Evolutionary conservation across 2,888 invertebrate genomes (phyloP).

Genomic region (Tiliacea aurago): DNA sequence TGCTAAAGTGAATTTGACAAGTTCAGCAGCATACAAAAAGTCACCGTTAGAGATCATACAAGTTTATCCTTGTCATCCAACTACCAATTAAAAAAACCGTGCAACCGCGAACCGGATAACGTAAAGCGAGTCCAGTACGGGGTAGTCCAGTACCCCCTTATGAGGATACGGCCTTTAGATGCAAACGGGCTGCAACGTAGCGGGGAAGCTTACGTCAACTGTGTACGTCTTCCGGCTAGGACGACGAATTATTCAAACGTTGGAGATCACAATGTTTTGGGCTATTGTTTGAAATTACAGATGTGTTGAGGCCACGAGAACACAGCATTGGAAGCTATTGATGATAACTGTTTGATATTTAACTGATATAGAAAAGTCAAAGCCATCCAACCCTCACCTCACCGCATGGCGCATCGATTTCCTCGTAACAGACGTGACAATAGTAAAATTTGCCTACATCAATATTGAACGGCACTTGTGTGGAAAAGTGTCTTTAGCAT

Average conservation of each 20-base stretch:
- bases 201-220: slow-evolving; percentile 39
- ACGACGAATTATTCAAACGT: slow-evolving; percentile 53
- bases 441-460: too few species aligned
- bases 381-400: too few species aligned
- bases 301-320: not conserved
- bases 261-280: slow-evolving; percentile 17
- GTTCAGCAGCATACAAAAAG: not conserved
- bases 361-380: too few species aligned
- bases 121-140: slow-evolving; percentile 1
- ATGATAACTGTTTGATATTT: too few species aligned
- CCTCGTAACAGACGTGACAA: too few species aligned
- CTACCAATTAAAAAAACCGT: slow-evolving; percentile 26
- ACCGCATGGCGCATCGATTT: too few species aligned
- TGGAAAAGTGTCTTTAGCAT: too few species aligned
- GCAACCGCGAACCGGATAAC: slow-evolving; percentile 26
- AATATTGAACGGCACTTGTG: too few species aligned
- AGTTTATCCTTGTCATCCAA: not conserved
- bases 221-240: slow-evolving; percentile 42
- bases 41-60: not conserved
- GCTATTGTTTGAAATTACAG: not conserved
- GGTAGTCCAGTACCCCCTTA: slow-evolving; percentile 15
- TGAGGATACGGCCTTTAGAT: slow-evolving; percentile 34
- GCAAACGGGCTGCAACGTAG: slow-evolving; percentile 13
- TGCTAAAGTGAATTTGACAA: not conserved
- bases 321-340: too few species aligned